Evolutionary conservation across 92 coral and sea anemone genomes (phyloP).

Genomic region (Parazoanthus swiftii): DNA sequence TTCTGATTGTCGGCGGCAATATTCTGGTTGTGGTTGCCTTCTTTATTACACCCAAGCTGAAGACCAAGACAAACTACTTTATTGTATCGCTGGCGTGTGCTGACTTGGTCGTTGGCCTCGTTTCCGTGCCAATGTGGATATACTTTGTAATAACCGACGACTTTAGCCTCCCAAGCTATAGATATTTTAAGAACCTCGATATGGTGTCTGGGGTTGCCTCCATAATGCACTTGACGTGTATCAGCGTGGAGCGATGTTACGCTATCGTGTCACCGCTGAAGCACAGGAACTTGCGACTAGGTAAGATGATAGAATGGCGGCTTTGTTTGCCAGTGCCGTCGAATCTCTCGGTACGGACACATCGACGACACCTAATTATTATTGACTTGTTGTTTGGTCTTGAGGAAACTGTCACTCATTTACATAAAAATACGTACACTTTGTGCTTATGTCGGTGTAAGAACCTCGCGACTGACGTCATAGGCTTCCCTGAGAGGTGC

Average conservation of each 20-base stretch:
- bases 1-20: constrained; percentile 59
- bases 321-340: too few relatives aligned
- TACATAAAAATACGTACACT: too few relatives aligned
- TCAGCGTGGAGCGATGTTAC: constrained; percentile 95
- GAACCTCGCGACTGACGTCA: too few relatives aligned
- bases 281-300: constrained; percentile 77
- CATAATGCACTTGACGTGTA: constrained; percentile 85
- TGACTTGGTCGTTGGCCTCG: constrained; percentile 77
- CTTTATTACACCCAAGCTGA: constrained; percentile 68
- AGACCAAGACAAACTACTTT: constrained; percentile 88
- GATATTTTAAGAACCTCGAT: constrained; percentile 57
- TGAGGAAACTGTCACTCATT: too few relatives aligned
- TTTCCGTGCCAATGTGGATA: constrained; percentile 84
- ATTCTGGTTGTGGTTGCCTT: constrained; percentile 70
- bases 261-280: constrained; percentile 86
- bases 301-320: constrained; percentile 32
- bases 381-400: too few relatives aligned
- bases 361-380: too few relatives aligned
- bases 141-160: constrained; percentile 60
- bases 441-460: too few relatives aligned
- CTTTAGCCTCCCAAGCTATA: constrained; percentile 51
- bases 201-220: constrained; percentile 89
- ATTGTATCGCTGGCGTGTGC: constrained; percentile 85
- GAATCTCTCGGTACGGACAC: neutral
- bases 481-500: too few relatives aligned